A percentile compares a stretch with the other conserved stretches of the same genome.
Conservation (phyloP, 2,888 invertebrate species). For the Fragum whitleyi region DNA sequence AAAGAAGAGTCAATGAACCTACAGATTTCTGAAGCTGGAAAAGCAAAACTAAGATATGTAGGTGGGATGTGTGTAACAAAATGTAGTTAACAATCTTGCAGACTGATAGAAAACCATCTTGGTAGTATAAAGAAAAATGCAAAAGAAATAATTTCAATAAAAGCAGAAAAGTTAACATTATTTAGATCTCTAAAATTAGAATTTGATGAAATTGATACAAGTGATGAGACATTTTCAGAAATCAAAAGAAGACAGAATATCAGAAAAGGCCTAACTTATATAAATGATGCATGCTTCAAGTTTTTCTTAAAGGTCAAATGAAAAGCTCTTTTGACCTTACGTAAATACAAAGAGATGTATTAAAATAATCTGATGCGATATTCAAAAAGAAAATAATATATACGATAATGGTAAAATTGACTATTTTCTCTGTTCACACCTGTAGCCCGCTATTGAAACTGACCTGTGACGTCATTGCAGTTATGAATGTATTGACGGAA, state of each 20-base stretch:
- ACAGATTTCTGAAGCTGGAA: constrained; percentile 40
- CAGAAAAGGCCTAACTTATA: constrained; percentile 39
- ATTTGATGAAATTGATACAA: constrained; percentile 25
- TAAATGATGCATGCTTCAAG: constrained; percentile 34
- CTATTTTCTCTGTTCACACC: too few species aligned
- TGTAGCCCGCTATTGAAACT: too few species aligned
- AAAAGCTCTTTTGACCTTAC: too few species aligned
- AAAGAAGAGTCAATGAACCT: not conserved
- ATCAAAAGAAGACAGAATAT: constrained; percentile 42
- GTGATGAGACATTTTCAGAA: constrained; percentile 33
- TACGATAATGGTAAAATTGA: too few species aligned
- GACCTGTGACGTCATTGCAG: too few species aligned
- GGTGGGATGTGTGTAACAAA: constrained; percentile 53
- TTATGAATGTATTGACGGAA: too few species aligned
- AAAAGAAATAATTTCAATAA: not conserved
- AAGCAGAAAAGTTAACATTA: constrained; percentile 17
- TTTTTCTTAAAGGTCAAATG: too few species aligned
- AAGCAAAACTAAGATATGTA: constrained; percentile 43
- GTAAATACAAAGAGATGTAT: too few species aligned
- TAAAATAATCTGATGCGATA: too few species aligned
- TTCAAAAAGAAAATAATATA: too few species aligned
- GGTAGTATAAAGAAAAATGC: constrained; percentile 26
- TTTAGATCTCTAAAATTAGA: not conserved
- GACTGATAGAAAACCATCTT: constrained; percentile 6
- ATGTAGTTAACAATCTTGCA: constrained; percentile 27